Evolutionary conservation across 2,113 vertebrate genomes (phyloP).

Genomic region (Athene noctua): DNA sequence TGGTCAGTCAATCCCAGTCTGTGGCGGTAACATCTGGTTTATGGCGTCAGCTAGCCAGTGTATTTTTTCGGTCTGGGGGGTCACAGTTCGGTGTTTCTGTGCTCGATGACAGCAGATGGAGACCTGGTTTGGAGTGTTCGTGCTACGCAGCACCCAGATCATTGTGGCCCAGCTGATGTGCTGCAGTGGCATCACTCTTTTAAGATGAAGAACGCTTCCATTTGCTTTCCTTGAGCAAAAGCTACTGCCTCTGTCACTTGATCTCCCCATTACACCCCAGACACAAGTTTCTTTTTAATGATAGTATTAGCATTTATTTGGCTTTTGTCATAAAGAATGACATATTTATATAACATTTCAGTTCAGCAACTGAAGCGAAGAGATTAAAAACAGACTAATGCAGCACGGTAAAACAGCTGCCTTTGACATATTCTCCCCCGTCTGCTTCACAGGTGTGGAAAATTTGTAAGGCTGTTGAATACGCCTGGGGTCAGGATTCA

Average conservation of each 20-base stretch:
- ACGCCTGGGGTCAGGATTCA: not conserved
- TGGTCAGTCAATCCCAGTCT: not conserved
- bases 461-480: not conserved
- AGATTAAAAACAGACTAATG: not conserved
- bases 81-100: not conserved
- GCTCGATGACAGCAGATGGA: not conserved
- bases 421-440: not conserved
- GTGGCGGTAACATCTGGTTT: not conserved
- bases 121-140: not conserved
- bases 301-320: conserved; percentile 42
- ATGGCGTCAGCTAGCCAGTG: fast-evolving
- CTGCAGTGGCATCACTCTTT: not conserved
- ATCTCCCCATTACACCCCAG: not conserved
- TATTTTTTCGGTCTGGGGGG: not conserved
- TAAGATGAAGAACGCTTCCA: fast-evolving
- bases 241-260: not conserved
- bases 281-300: conserved; percentile 26
- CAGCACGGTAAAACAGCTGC: not conserved
- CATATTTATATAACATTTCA: conserved; percentile 45
- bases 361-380: not conserved
- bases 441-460: not conserved
- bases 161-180: not conserved
- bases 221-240: not conserved
- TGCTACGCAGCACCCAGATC: not conserved
- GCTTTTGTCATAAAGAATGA: conserved; percentile 40